These are phyloP conservation scores for Cossypha dichroa DNA, from an alignment of 2,797 vertebrate genomes.

Conservation along the genomic window DNA sequence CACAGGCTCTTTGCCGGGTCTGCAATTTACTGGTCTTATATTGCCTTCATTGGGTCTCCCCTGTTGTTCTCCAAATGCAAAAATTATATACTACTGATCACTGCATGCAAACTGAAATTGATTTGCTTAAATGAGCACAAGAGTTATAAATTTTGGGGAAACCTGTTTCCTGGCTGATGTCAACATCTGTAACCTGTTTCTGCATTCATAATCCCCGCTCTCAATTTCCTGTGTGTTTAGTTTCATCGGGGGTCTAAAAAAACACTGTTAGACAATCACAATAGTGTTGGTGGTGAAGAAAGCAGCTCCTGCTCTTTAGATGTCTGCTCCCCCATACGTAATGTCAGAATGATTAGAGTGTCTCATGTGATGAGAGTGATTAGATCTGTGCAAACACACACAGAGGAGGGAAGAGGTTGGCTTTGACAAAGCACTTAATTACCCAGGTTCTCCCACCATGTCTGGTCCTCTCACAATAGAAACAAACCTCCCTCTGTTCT, in stretches of 20 bases:
- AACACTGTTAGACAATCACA: not conserved
- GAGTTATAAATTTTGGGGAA: slow-evolving; percentile 26
- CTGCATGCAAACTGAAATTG: slow-evolving; percentile 25
- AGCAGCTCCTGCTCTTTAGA: not conserved
- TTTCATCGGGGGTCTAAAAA: slow-evolving; percentile 17
- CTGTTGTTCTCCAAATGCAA: slow-evolving; percentile 60
- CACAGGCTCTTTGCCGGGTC: not conserved
- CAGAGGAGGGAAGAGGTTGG: slow-evolving; percentile 46
- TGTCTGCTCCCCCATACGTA: not conserved
- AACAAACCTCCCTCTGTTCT: slow-evolving; percentile 47
- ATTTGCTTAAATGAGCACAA: slow-evolving; percentile 37
- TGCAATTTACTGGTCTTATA: slow-evolving; percentile 62
- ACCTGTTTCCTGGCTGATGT: not conserved
- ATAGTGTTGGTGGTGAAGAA: not conserved
- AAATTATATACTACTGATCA: slow-evolving; percentile 37
- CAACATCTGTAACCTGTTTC: slow-evolving; percentile 1
- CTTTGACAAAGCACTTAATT: slow-evolving; percentile 53
- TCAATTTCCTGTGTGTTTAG: slow-evolving; percentile 28
- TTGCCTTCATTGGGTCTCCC: slow-evolving; percentile 42
- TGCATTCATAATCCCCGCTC: not conserved
- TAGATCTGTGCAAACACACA: slow-evolving; percentile 39
- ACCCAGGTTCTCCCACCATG: slow-evolving; percentile 31
- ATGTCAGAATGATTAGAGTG: slow-evolving; percentile 45
- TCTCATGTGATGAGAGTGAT: slow-evolving; percentile 53
- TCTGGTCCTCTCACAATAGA: slow-evolving; percentile 12